A percentile compares a stretch with the other conserved stretches of the same genome.
Conservation (phyloP, 2,797 vertebrate genomes). For the Propithecus deckenii region DNA sequence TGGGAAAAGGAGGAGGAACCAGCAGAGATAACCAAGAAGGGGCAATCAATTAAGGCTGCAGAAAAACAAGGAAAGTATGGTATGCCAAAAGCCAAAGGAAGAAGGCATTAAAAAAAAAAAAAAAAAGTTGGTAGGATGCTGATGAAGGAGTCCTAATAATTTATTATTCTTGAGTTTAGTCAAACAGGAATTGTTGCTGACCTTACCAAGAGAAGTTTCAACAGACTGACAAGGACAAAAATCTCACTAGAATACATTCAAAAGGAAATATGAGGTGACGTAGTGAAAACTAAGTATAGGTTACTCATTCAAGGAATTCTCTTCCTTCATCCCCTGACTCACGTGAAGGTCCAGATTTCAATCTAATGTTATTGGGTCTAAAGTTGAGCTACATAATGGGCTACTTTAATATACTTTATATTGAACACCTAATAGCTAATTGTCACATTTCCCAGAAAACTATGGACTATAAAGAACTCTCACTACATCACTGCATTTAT, state of each 20-base stretch:
- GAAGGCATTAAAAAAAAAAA: not conserved
- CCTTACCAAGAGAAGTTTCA: not conserved
- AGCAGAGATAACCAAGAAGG: not conserved
- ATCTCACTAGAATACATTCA: not conserved
- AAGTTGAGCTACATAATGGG: not conserved
- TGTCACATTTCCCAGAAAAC: not conserved
- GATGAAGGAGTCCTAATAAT: not conserved
- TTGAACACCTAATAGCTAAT: not conserved
- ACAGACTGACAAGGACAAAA: not conserved
- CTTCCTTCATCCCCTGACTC: not conserved
- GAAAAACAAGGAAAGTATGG: not conserved
- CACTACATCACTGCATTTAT: not conserved
- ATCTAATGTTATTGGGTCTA: not conserved
- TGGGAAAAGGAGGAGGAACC: not conserved
- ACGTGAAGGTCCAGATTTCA: not conserved
- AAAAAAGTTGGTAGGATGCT: not conserved
- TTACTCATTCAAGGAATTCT: not conserved
- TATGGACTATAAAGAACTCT: not conserved
- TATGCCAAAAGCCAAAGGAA: not conserved
- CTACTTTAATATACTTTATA: not conserved
- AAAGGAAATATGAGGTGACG: not conserved
- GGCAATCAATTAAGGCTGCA: not conserved
- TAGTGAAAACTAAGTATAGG: not conserved
- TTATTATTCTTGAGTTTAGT: not conserved
- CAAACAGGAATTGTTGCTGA: not conserved